Conservation (phyloP, 2,888 invertebrate genomes). For the Hesperia comma region DNA sequence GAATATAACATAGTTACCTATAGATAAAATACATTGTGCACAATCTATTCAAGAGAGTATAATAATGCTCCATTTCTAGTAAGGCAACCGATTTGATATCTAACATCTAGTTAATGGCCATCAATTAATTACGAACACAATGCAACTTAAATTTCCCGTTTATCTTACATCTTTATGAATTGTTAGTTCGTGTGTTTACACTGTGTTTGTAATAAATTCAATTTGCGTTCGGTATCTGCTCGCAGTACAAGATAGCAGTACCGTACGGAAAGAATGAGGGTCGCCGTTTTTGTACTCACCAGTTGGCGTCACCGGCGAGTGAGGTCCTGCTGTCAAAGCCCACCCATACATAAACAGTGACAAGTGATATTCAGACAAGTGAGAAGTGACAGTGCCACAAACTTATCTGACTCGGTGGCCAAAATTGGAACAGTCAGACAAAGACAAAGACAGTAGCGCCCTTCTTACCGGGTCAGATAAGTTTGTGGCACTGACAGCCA, state of each 20-base stretch:
- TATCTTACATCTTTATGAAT: constrained; percentile 34
- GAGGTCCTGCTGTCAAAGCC: too few relatives aligned
- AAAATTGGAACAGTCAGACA: too few relatives aligned
- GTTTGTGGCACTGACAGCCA: too few relatives aligned
- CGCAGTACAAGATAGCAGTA: neutral
- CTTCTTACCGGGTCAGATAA: too few relatives aligned
- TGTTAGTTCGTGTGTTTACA: constrained; percentile 7
- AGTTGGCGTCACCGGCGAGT: too few relatives aligned
- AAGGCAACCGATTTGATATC: constrained; percentile 26
- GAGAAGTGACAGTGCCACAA: too few relatives aligned
- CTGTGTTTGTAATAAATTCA: constrained; percentile 10
- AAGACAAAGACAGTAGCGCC: too few relatives aligned
- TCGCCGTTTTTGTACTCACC: too few relatives aligned
- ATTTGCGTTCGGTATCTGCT: neutral
- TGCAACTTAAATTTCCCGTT: constrained; percentile 31
- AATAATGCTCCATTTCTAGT: constrained; percentile 17
- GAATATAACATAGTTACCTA: neutral
- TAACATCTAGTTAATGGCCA: constrained; percentile 28
- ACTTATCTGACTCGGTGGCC: too few relatives aligned
- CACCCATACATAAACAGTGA: too few relatives aligned
- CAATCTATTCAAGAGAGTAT: neutral
- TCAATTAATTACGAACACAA: constrained; percentile 36
- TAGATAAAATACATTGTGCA: neutral
- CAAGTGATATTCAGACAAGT: too few relatives aligned
- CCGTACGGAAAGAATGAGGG: too few relatives aligned